Evolutionary conservation across 2,797 vertebrate species (phyloP).

Genomic region (Pygocentrus nattereri): DNA sequence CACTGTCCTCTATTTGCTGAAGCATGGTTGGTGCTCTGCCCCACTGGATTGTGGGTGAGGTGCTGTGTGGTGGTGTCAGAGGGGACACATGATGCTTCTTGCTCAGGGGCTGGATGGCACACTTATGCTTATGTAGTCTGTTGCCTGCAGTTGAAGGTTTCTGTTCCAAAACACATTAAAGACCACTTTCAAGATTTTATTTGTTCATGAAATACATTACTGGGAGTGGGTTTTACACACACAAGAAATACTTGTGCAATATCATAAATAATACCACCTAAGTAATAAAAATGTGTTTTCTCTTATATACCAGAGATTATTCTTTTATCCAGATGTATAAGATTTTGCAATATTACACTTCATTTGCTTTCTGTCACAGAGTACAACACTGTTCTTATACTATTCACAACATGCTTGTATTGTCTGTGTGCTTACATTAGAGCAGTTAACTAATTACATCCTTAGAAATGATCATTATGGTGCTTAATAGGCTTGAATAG

Average conservation of each 20-base stretch:
- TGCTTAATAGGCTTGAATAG: background rate
- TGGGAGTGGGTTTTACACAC: no score
- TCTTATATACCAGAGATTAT: no score
- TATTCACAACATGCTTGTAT: constrained; percentile 10
- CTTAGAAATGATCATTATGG: background rate
- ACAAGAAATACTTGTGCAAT: no score
- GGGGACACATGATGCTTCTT: constrained; percentile 31
- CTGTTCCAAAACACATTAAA: no score
- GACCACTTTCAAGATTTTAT: no score
- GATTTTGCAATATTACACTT: no score
- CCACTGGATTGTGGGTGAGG: constrained; percentile 4
- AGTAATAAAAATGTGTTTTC: no score
- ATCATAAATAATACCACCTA: no score
- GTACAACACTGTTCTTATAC: background rate
- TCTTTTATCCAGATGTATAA: no score
- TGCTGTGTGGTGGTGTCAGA: background rate
- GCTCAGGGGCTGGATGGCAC: constrained; percentile 45
- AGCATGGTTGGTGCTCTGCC: background rate
- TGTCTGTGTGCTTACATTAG: background rate
- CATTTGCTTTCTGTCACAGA: constrained; percentile 25
- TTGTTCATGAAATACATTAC: no score
- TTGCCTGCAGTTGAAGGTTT: background rate
- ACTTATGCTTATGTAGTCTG: background rate
- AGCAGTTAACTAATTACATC: background rate
- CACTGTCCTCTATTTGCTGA: constrained; percentile 61